Conservation (phyloP, 53 echinoderm and acorn worm species). For the Apostichopus leukothele region DNA sequence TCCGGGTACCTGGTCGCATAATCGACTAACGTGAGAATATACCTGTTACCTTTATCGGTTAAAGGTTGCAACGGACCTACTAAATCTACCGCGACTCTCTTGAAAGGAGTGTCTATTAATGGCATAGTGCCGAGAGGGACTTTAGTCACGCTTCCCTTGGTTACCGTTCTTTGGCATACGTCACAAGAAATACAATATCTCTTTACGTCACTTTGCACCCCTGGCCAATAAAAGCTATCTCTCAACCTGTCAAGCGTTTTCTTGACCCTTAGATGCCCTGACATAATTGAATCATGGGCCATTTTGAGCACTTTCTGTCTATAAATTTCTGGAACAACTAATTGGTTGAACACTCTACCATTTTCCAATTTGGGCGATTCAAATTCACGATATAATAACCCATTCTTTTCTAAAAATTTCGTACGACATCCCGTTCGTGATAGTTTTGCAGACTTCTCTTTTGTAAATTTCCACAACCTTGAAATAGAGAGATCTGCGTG, state of each 20-base stretch:
- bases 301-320: not conserved
- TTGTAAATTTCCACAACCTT: not conserved
- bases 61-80: conserved; percentile 49
- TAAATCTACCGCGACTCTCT: not conserved
- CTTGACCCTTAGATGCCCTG: not conserved
- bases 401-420: not conserved
- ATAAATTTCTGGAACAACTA: not conserved
- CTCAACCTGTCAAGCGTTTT: not conserved
- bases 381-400: not conserved
- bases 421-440: not conserved
- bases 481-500: not conserved
- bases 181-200: conserved; percentile 3
- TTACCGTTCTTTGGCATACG: not conserved
- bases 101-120: not conserved
- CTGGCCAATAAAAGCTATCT: not conserved
- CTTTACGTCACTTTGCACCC: not conserved
- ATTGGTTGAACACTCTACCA: not conserved
- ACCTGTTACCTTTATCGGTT: conserved; percentile 22
- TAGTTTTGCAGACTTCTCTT: not conserved
- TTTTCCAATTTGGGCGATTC: not conserved
- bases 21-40: conserved; percentile 45
- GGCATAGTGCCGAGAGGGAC: not conserved
- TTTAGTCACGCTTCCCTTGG: not conserved
- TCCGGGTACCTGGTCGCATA: conserved; percentile 36
- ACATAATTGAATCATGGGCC: not conserved